A percentile compares a stretch with the other conserved stretches of the same genome.
Evolutionary conservation across 2,888 invertebrate genomes (phyloP).

Genomic region (Eupithecia centaureata): DNA sequence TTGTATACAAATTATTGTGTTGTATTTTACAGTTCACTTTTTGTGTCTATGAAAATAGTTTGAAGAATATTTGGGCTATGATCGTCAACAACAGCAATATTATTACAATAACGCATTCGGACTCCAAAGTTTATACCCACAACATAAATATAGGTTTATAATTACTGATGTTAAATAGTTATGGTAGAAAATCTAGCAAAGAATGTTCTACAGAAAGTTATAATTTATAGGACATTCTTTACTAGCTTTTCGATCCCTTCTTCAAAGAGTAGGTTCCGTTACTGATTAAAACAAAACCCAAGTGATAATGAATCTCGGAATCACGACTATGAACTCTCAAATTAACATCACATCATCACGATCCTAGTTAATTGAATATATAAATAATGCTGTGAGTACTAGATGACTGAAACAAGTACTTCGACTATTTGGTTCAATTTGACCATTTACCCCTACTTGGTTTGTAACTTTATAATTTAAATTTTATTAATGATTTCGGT

Average conservation of each 20-base stretch:
- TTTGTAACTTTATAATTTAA: background rate
- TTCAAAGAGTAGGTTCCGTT: constrained; percentile 3
- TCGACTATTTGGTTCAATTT: background rate
- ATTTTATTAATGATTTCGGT: too few relatives aligned
- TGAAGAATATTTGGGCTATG: too few relatives aligned
- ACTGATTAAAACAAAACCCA: constrained; percentile 7
- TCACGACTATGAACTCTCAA: background rate
- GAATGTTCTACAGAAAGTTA: too few relatives aligned
- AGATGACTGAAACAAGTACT: background rate
- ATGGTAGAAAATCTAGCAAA: too few relatives aligned
- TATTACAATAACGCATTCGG: background rate
- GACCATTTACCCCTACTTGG: background rate
- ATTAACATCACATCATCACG: background rate
- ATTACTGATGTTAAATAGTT: too few relatives aligned
- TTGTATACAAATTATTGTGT: constrained; percentile 27
- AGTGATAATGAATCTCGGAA: constrained; percentile 15
- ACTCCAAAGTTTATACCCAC: background rate
- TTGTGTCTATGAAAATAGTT: too few relatives aligned
- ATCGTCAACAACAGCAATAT: background rate
- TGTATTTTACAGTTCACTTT: too few relatives aligned
- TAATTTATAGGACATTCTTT: background rate
- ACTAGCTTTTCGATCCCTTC: background rate
- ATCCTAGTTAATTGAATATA: background rate
- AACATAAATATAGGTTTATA: too few relatives aligned
- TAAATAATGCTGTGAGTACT: too few relatives aligned